Evolutionary conservation across 1,140 invertebrate genomes (phyloP).

Genomic region (Micrasema longulum): DNA sequence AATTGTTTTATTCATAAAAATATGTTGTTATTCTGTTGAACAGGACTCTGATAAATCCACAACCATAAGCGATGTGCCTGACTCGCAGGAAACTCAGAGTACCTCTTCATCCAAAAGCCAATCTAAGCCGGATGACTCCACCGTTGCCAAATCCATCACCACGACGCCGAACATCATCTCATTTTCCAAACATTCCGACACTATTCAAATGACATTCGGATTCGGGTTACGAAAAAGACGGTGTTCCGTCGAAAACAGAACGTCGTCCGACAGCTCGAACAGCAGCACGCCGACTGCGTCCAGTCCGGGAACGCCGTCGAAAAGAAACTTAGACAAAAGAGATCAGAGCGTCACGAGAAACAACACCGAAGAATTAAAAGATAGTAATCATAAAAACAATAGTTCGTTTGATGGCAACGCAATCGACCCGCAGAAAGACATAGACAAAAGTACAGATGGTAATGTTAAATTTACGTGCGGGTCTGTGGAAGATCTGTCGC

Average conservation of each 20-base stretch:
- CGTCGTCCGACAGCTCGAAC: constrained; percentile 66
- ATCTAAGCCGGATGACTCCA: constrained; percentile 20
- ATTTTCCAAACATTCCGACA: constrained; percentile 47
- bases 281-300: constrained; percentile 69
- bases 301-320: constrained; percentile 65
- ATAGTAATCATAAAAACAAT: constrained; percentile 50
- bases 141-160: background rate
- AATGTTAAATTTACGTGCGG: constrained; percentile 24
- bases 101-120: constrained; percentile 8
- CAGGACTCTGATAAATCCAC: constrained; percentile 42
- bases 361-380: constrained; percentile 62
- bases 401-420: constrained; percentile 1
- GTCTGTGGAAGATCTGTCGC: constrained; percentile 19
- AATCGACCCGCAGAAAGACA: constrained; percentile 48
- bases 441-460: constrained; percentile 57
- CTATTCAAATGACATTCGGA: constrained; percentile 47
- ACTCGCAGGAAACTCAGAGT: constrained; percentile 4
- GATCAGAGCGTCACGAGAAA: constrained; percentile 42
- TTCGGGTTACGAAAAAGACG: constrained; percentile 69
- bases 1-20: background rate
- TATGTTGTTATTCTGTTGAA: too few relatives aligned
- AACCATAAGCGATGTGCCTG: constrained; percentile 16
- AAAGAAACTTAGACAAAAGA: constrained; percentile 54
- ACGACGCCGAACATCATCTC: constrained; percentile 42
- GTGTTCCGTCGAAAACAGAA: constrained; percentile 68